Evolutionary conservation across 1,140 invertebrate genomes (phyloP).

Genomic region (Triops longicaudatus): DNA sequence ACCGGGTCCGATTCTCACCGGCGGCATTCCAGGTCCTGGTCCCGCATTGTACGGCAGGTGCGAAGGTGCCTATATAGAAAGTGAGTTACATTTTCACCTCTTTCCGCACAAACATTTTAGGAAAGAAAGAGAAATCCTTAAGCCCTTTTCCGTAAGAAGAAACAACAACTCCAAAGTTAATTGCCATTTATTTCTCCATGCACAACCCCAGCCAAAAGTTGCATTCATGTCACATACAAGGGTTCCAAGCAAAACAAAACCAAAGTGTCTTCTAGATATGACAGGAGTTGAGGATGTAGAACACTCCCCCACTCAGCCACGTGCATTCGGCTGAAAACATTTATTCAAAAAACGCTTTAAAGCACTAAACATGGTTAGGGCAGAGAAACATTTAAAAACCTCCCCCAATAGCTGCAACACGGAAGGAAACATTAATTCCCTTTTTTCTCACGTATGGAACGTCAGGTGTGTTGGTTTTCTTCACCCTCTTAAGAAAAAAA

Average conservation of each 20-base stretch:
- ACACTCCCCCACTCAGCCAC: background rate
- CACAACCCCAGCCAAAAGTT: background rate
- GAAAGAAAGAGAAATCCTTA: no score
- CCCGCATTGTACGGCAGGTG: background rate
- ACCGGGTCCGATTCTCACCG: background rate
- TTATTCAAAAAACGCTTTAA: background rate
- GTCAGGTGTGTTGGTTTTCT: background rate
- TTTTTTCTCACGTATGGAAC: background rate
- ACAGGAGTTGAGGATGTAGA: background rate
- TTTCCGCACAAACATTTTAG: background rate
- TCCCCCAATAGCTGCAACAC: no score
- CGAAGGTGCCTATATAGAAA: background rate
- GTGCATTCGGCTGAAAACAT: background rate
- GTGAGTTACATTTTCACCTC: background rate
- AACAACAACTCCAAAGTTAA: background rate
- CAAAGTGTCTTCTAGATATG: background rate
- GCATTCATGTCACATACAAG: background rate
- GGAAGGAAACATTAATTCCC: background rate
- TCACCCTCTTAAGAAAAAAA: no score
- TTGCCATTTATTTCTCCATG: background rate
- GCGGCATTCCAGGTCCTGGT: slow-evolving; percentile 8
- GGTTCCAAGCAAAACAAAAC: background rate
- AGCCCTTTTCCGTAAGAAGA: no score
- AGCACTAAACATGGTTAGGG: background rate
- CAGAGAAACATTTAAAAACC: background rate